Evolutionary conservation across 2,113 vertebrate species (phyloP).

Genomic region (Lathamus discolor): DNA sequence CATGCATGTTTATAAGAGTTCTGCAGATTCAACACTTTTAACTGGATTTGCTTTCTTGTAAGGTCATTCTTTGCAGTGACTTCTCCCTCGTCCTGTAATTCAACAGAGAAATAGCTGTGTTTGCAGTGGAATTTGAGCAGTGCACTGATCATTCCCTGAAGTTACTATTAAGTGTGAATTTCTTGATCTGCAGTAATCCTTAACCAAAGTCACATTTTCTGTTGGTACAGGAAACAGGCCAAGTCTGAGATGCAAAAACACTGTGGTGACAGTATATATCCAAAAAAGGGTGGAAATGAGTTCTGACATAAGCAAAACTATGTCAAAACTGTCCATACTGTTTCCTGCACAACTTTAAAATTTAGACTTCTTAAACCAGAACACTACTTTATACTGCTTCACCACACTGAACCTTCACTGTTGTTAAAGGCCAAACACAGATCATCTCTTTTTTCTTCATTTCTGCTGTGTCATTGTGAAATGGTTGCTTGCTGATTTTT

Average conservation of each 20-base stretch:
- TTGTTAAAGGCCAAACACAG: conserved; percentile 76
- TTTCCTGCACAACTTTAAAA: neutral
- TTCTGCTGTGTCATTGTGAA: conserved; percentile 69
- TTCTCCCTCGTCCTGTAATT: conserved; percentile 5
- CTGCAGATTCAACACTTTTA: conserved; percentile 12
- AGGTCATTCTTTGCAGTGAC: conserved; percentile 57
- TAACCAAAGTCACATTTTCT: conserved; percentile 44
- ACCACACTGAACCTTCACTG: conserved; percentile 37
- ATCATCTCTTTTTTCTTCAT: conserved; percentile 69
- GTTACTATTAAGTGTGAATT: conserved; percentile 4
- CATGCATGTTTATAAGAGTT: conserved; percentile 16
- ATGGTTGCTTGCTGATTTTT: conserved; percentile 72
- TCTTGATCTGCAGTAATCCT: conserved; percentile 56
- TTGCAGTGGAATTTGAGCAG: conserved; percentile 56
- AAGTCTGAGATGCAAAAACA: conserved; percentile 44
- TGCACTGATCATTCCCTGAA: conserved; percentile 40
- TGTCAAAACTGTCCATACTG: conserved; percentile 15
- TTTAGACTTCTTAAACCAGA: neutral
- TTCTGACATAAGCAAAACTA: conserved; percentile 39
- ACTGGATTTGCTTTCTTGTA: conserved; percentile 54
- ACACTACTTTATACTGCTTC: conserved; percentile 32
- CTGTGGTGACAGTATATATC: conserved; percentile 32
- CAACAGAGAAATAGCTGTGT: conserved; percentile 55
- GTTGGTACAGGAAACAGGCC: conserved; percentile 59
- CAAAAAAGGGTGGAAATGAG: conserved; percentile 21